A percentile compares a stretch with the other conserved stretches of the same genome.
Conservation (phyloP, 2,888 invertebrate genomes). For the Bembecia ichneumoniformis region DNA sequence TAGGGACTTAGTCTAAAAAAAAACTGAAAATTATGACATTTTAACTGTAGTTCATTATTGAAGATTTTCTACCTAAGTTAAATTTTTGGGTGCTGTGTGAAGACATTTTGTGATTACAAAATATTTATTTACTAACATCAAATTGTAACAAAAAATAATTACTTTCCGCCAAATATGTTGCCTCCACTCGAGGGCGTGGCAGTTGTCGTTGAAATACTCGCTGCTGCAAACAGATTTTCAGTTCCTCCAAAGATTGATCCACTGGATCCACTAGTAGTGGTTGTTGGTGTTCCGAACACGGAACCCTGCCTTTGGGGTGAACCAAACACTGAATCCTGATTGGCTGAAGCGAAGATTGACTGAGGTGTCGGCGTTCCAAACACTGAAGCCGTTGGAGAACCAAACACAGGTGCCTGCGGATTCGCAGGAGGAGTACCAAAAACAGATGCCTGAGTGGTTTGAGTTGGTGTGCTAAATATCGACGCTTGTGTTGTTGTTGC, state of each 20-base stretch:
- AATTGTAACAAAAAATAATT: conserved; percentile 8
- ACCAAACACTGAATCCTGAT: conserved; percentile 2
- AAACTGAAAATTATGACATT: no score
- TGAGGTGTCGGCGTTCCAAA: conserved; percentile 4
- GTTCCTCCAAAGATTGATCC: conserved; percentile 47
- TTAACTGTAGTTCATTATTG: no score
- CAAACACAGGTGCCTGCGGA: conserved; percentile 13
- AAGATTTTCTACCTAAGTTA: no score
- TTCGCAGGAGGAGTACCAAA: conserved; percentile 29
- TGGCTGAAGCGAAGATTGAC: conserved; percentile 4
- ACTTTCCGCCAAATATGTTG: conserved; percentile 55
- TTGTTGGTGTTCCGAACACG: conserved; percentile 24
- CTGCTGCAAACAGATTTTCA: conserved; percentile 49
- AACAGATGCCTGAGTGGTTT: conserved; percentile 14
- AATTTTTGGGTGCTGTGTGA: neutral
- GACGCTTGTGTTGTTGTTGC: conserved; percentile 20
- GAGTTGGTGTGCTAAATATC: conserved; percentile 18
- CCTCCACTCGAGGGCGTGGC: conserved; percentile 38
- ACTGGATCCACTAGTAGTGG: conserved; percentile 26
- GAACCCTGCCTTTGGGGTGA: conserved; percentile 8
- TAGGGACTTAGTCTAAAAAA: no score
- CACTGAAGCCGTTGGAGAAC: conserved; percentile 12
- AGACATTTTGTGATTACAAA: neutral
- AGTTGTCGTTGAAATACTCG: conserved; percentile 57
- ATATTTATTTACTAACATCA: neutral